Conservation (phyloP, 2,113 vertebrate genomes). For the Lepus europaeus region DNA sequence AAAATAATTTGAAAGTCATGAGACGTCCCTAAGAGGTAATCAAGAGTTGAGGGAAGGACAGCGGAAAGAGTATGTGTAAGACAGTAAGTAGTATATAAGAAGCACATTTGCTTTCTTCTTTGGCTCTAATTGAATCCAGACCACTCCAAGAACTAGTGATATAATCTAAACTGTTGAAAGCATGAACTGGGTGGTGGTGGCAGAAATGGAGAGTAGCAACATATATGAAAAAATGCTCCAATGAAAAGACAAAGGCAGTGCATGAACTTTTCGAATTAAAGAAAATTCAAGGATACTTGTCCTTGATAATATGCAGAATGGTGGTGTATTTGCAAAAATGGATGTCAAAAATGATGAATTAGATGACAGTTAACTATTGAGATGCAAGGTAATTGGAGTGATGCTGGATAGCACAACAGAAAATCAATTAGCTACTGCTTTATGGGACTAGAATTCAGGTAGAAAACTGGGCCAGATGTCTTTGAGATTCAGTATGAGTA, state of each 20-base stretch:
- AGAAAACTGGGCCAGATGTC: background rate
- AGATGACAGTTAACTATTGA: background rate
- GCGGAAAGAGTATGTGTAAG: background rate
- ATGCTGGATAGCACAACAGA: background rate
- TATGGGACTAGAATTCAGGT: background rate
- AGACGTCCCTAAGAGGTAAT: background rate
- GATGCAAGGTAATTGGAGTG: background rate
- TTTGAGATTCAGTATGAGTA: background rate
- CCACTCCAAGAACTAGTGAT: background rate
- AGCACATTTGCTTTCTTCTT: background rate
- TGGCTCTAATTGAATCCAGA: background rate
- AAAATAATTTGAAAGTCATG: conserved; percentile 6
- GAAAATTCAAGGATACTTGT: background rate
- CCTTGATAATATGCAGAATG: background rate
- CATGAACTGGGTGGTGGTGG: too few species aligned
- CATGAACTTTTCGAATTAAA: background rate
- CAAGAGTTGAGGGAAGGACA: background rate
- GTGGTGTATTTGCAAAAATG: background rate
- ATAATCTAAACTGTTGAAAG: background rate
- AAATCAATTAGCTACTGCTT: background rate
- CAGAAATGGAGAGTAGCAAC: background rate
- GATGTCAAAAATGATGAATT: background rate
- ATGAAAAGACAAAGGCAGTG: background rate
- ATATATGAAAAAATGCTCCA: background rate
- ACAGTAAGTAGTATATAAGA: background rate